phyloP scores from a whole-genome alignment of 2,113 vertebrate species.

The Meriones unguiculatus region DNA sequence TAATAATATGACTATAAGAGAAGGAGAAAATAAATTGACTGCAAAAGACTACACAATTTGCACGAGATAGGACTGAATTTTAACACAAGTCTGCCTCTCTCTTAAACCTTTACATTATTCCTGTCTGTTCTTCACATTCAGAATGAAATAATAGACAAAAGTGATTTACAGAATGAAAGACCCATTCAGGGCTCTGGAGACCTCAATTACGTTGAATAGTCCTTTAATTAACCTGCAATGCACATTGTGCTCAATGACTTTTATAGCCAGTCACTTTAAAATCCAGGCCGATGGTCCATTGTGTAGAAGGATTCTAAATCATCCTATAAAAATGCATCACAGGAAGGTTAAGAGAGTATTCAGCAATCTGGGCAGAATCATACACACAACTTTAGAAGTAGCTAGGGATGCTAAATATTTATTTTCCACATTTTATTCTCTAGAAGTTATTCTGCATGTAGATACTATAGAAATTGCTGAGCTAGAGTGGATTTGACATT shows the following conservation, averaged over 20 bases:
- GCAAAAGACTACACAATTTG: neutral
- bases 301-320: constrained; percentile 24
- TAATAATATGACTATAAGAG: neutral
- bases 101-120: constrained; percentile 23
- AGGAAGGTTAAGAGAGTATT: constrained; percentile 36
- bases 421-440: constrained; percentile 35
- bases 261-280: constrained; percentile 50
- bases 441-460: constrained; percentile 22
- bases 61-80: constrained; percentile 14
- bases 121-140: neutral
- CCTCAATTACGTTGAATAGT: constrained; percentile 26
- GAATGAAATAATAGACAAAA: constrained; percentile 22
- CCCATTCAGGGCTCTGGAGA: neutral
- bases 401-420: constrained; percentile 52
- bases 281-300: constrained; percentile 1
- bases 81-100: neutral
- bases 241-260: neutral
- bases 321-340: constrained; percentile 29
- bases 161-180: constrained; percentile 23
- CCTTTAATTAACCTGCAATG: constrained; percentile 58
- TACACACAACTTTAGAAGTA: constrained; percentile 43
- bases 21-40: constrained; percentile 35
- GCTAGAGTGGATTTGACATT: constrained; percentile 53
- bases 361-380: neutral
- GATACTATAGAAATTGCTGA: constrained; percentile 45